phyloP scores from a whole-genome alignment of 2,888 invertebrate species.

The Axea sp. region DNA sequence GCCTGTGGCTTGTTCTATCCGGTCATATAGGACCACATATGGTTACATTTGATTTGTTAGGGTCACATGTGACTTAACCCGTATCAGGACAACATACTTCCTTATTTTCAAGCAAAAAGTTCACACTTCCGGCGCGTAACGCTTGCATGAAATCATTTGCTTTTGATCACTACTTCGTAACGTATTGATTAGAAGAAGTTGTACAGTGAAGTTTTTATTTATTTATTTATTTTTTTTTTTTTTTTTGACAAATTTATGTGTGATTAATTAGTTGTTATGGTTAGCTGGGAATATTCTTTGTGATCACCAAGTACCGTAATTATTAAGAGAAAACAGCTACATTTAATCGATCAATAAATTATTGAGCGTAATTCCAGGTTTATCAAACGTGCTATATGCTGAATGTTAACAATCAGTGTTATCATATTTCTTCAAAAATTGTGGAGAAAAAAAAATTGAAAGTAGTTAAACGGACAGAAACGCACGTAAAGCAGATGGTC shows the following conservation, averaged over 20 bases:
- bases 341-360: too few relatives aligned
- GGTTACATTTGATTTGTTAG: slow-evolving; percentile 45
- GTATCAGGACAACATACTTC: slow-evolving; percentile 16
- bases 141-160: background rate
- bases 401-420: too few relatives aligned
- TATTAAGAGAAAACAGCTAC: too few relatives aligned
- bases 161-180: slow-evolving; percentile 5
- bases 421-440: background rate
- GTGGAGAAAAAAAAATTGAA: background rate
- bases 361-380: too few relatives aligned
- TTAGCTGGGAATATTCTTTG: slow-evolving; percentile 16
- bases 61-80: slow-evolving; percentile 34
- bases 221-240: too few relatives aligned
- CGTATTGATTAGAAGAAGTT: slow-evolving; percentile 38
- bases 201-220: slow-evolving; percentile 9
- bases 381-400: too few relatives aligned
- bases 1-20: slow-evolving; percentile 36
- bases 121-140: slow-evolving; percentile 11
- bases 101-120: slow-evolving; percentile 32
- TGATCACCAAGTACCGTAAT: slow-evolving; percentile 20
- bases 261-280: slow-evolving; percentile 48
- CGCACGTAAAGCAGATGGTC: too few relatives aligned
- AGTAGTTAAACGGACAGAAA: too few relatives aligned
- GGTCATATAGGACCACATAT: slow-evolving; percentile 48
- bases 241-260: slow-evolving; percentile 27